Percentiles rank a stretch among this genome's conserved stretches.
These are phyloP conservation scores for Meriones unguiculatus DNA, from an alignment of 2,113 vertebrate genomes.

Conservation along the genomic window DNA sequence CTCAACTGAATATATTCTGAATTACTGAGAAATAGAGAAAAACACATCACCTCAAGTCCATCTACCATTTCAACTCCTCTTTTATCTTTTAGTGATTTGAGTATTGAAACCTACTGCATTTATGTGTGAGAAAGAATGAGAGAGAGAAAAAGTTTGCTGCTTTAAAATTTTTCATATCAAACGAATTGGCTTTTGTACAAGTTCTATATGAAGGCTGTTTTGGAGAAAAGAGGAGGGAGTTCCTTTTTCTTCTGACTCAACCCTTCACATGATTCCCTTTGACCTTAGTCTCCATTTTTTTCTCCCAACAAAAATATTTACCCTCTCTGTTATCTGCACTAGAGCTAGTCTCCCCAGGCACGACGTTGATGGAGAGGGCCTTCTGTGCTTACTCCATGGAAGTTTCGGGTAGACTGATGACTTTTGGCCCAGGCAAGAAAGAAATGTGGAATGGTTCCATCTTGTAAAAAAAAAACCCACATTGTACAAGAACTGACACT, in stretches of 20 bases:
- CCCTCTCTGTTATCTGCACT: constrained; percentile 85
- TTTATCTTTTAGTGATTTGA: constrained; percentile 82
- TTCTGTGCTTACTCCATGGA: constrained; percentile 62
- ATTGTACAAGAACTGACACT: not conserved
- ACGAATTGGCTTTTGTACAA: constrained; percentile 81
- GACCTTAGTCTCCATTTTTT: constrained; percentile 87
- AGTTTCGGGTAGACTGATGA: constrained; percentile 60
- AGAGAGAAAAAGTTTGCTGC: not conserved
- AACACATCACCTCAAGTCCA: constrained; percentile 67
- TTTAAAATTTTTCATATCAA: constrained; percentile 84
- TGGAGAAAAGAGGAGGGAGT: constrained; percentile 60
- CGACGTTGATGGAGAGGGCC: constrained; percentile 78
- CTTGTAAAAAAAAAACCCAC: constrained; percentile 21
- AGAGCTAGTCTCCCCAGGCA: constrained; percentile 86
- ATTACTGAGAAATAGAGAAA: constrained; percentile 52
- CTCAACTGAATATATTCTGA: constrained; percentile 40
- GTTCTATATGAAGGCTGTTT: constrained; percentile 83
- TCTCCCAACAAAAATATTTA: constrained; percentile 87
- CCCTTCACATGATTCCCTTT: constrained; percentile 80
- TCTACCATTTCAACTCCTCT: constrained; percentile 71
- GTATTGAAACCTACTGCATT: constrained; percentile 74
- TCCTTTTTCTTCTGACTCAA: constrained; percentile 78
- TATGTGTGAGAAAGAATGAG: not conserved
- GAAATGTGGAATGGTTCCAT: constrained; percentile 38
- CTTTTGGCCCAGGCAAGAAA: constrained; percentile 48